Percentiles rank a stretch among this genome's conserved stretches.
These are phyloP conservation scores for Diachrysia chrysitis DNA, from an alignment of 2,888 invertebrate species.

Conservation along the genomic window DNA sequence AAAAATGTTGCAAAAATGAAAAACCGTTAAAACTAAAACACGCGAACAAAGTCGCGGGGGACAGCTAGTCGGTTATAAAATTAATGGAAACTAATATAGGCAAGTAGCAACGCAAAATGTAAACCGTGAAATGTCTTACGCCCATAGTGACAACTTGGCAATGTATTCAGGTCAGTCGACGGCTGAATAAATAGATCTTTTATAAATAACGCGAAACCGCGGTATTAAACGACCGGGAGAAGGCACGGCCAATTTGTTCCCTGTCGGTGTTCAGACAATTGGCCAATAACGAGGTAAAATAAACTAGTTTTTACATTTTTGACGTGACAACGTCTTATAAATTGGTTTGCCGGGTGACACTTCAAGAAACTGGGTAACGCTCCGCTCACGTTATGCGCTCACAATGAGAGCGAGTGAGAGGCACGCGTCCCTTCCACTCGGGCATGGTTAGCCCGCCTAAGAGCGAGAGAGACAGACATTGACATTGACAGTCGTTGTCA, in stretches of 20 bases:
- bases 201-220: constrained; percentile 82
- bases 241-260: constrained; percentile 74
- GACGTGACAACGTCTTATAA: too few relatives aligned
- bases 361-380: too few relatives aligned
- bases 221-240: constrained; percentile 63
- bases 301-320: constrained; percentile 11
- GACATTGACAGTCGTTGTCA: too few relatives aligned
- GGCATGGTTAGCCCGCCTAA: too few relatives aligned
- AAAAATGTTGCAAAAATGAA: too few relatives aligned
- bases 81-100: neutral
- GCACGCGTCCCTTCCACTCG: too few relatives aligned
- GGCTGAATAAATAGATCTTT: constrained; percentile 86
- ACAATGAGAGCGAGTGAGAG: too few relatives aligned
- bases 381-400: too few relatives aligned
- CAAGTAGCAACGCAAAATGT: constrained; percentile 40
- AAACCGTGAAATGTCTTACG: constrained; percentile 33
- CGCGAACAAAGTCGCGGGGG: too few relatives aligned
- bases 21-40: too few relatives aligned
- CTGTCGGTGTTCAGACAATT: constrained; percentile 35
- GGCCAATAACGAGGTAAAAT: constrained; percentile 10
- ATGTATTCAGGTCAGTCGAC: constrained; percentile 83
- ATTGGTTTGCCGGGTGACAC: too few relatives aligned
- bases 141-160: constrained; percentile 73
- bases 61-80: neutral
- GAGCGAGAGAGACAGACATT: too few relatives aligned